phyloP scores from a whole-genome alignment of 2,888 invertebrate species.

The Vannuccia rotundouncinata region DNA sequence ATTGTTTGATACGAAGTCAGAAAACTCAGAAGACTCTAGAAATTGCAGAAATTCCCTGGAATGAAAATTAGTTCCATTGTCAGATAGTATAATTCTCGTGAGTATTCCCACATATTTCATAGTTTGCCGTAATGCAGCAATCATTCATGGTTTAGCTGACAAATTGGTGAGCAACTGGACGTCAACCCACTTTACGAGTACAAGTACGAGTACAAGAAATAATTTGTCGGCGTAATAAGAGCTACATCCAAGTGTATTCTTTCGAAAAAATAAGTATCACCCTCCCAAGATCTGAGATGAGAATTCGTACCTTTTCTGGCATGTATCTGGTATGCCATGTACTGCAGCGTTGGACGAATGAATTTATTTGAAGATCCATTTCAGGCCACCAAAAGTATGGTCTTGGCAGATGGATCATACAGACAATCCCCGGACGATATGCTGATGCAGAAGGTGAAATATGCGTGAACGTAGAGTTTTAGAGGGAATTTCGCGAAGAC shows the following conservation, averaged over 20 bases:
- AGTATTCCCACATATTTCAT: neutral
- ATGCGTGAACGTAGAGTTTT: neutral
- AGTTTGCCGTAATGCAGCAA: neutral
- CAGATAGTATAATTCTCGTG: conserved; percentile 9
- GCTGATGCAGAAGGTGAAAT: conserved; percentile 27
- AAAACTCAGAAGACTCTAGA: conserved; percentile 1
- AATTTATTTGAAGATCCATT: conserved; percentile 28
- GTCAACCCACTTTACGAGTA: conserved; percentile 27
- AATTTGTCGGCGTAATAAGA: neutral
- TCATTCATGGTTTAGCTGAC: conserved; percentile 11
- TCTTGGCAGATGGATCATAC: conserved; percentile 32
- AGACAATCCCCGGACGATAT: conserved; percentile 35
- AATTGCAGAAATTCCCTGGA: conserved; percentile 25
- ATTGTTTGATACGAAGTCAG: neutral
- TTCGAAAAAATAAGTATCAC: neutral
- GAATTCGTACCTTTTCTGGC: conserved; percentile 9
- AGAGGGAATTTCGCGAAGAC: conserved; percentile 5
- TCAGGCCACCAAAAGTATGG: conserved; percentile 35
- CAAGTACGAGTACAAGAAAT: neutral
- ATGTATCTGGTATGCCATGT: conserved; percentile 29
- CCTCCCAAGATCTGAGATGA: conserved; percentile 7
- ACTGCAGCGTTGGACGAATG: conserved; percentile 1
- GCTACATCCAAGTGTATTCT: conserved; percentile 22
- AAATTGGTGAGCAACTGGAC: conserved; percentile 11
- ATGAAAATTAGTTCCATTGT: conserved; percentile 33